Evolutionary conservation across 1,140 invertebrate species (phyloP).

Genomic region (Campoletis sonorensis): DNA sequence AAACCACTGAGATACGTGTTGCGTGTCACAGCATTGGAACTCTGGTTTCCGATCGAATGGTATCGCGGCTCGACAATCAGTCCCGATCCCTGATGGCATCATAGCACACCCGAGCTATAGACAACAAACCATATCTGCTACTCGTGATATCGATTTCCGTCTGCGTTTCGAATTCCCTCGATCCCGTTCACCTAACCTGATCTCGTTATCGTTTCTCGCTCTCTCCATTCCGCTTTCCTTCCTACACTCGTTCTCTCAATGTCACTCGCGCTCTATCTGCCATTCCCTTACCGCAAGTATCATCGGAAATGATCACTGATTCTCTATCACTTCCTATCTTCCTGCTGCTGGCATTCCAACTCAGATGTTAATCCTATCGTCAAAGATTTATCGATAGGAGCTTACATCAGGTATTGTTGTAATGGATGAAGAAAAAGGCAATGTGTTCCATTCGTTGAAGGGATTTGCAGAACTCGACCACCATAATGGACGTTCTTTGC

Average conservation of each 20-base stretch:
- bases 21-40: conserved; percentile 37
- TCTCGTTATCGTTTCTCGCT: conserved; percentile 44
- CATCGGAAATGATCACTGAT: conserved; percentile 29
- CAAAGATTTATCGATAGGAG: not conserved
- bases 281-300: not conserved
- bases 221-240: conserved; percentile 27
- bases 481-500: no score
- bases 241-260: conserved; percentile 22
- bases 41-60: conserved; percentile 27
- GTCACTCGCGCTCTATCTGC: not conserved
- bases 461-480: no score
- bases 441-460: not conserved
- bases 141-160: conserved; percentile 34
- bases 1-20: conserved; percentile 12
- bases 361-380: not conserved
- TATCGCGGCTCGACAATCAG: conserved; percentile 33
- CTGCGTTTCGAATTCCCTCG: conserved; percentile 26
- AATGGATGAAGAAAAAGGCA: not conserved
- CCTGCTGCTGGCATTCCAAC: not conserved
- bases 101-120: not conserved
- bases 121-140: conserved; percentile 23
- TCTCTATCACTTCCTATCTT: conserved; percentile 16
- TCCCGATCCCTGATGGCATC: not conserved
- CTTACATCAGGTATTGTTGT: not conserved
- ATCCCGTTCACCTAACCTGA: not conserved